phyloP scores from a whole-genome alignment of 2,888 invertebrate genomes.

The Campopleginae sp. region DNA sequence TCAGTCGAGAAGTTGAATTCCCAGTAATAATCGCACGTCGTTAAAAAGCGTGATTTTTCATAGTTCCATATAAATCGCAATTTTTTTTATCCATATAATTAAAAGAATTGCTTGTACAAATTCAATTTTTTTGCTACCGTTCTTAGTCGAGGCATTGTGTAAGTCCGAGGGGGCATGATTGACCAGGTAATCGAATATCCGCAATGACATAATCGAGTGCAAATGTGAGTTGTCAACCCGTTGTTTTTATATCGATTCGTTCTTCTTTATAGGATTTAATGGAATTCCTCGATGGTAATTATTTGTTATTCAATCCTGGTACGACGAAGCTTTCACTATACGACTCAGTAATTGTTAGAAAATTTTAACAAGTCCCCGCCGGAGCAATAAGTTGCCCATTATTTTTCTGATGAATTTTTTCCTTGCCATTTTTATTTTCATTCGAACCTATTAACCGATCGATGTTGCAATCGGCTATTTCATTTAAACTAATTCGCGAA shows the following conservation, averaged over 20 bases:
- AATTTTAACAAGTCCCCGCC: not conserved
- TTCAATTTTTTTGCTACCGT: not conserved
- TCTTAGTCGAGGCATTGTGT: not conserved
- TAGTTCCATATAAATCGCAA: not conserved
- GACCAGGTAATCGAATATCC: constrained; percentile 4
- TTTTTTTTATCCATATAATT: not conserved
- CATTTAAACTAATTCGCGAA: not conserved
- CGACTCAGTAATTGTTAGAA: not conserved
- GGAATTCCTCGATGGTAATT: constrained; percentile 1
- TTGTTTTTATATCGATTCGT: constrained; percentile 19
- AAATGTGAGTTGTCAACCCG: constrained; percentile 14
- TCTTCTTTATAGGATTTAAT: not conserved
- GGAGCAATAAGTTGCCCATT: not conserved
- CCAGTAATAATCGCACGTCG: too few species aligned
- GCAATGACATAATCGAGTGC: constrained; percentile 12
- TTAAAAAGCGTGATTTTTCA: not conserved
- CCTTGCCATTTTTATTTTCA: not conserved
- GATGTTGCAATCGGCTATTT: constrained; percentile 4
- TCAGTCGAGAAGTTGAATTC: too few species aligned
- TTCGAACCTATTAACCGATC: not conserved
- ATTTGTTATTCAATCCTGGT: constrained; percentile 1
- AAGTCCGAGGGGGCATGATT: not conserved
- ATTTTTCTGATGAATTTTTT: not conserved
- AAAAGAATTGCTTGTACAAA: not conserved
- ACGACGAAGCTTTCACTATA: not conserved